A percentile compares a stretch with the other conserved stretches of the same genome.
Evolutionary conservation across 92 coral and sea anemone genomes (phyloP).

Genomic region (Porites rus): DNA sequence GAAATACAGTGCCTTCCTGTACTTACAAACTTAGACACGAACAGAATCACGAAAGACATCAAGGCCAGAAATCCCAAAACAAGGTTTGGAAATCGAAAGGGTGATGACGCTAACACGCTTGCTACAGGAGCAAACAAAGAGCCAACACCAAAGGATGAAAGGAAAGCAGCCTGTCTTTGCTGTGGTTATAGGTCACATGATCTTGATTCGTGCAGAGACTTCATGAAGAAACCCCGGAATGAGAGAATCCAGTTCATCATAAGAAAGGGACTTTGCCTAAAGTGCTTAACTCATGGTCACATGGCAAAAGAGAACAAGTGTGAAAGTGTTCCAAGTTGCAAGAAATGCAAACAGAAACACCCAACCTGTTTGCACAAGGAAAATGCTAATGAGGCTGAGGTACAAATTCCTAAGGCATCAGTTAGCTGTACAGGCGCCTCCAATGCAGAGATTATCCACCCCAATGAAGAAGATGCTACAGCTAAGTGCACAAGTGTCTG

Average conservation of each 20-base stretch:
- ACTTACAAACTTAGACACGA: slow-evolving; percentile 46
- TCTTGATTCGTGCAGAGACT: slow-evolving; percentile 46
- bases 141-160: slow-evolving; percentile 13
- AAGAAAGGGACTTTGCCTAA: slow-evolving; percentile 62
- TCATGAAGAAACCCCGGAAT: slow-evolving; percentile 27
- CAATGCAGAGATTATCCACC: neutral
- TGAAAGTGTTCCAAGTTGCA: slow-evolving; percentile 36
- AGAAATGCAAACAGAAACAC: slow-evolving; percentile 47
- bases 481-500: slow-evolving; percentile 27
- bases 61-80: slow-evolving; percentile 13
- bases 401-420: slow-evolving; percentile 1
- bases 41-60: slow-evolving; percentile 9
- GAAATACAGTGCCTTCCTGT: slow-evolving; percentile 71
- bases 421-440: slow-evolving; percentile 8
- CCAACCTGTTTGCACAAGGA: slow-evolving; percentile 61
- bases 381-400: neutral
- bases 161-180: slow-evolving; percentile 38
- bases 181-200: slow-evolving; percentile 37
- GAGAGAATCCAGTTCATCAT: slow-evolving; percentile 46
- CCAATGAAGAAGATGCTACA: neutral
- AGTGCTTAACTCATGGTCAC: slow-evolving; percentile 59
- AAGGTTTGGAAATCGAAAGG: slow-evolving; percentile 25
- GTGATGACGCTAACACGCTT: slow-evolving; percentile 22
- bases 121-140: slow-evolving; percentile 25
- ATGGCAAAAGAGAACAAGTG: slow-evolving; percentile 61